Evolutionary conservation across 2,888 invertebrate species (phyloP).

Genomic region (Xiphydria camelus): DNA sequence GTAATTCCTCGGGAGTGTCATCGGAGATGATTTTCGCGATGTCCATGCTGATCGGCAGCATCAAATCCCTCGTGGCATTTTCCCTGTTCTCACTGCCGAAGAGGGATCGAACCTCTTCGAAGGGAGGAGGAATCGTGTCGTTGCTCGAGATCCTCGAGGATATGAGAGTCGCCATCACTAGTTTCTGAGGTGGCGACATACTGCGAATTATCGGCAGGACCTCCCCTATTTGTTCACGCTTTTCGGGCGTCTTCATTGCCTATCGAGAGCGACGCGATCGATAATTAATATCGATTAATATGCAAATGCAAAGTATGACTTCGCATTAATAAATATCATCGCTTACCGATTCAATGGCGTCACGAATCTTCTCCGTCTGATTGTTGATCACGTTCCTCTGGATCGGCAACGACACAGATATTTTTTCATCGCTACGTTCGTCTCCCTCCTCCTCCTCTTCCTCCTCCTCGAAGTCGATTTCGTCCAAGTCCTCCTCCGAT

Average conservation of each 20-base stretch:
- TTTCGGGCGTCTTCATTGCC: conserved; percentile 64
- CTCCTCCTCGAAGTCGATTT: conserved; percentile 18
- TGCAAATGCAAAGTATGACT: too few relatives aligned
- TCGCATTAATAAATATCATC: conserved; percentile 1
- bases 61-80: conserved; percentile 62
- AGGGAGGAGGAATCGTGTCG: conserved; percentile 18
- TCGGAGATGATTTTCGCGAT: conserved; percentile 60
- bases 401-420: conserved; percentile 40
- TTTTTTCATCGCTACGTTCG: conserved; percentile 27
- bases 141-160: conserved; percentile 53
- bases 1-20: conserved; percentile 39
- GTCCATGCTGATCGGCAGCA: conserved; percentile 68
- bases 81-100: conserved; percentile 57
- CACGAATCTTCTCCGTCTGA: conserved; percentile 30
- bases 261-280: conserved; percentile 22
- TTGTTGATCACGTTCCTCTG: conserved; percentile 32
- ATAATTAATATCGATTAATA: background rate
- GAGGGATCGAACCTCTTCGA: conserved; percentile 61
- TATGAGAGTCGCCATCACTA: conserved; percentile 67
- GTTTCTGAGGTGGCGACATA: conserved; percentile 66
- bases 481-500: conserved; percentile 12
- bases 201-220: conserved; percentile 68
- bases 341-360: conserved; percentile 30
- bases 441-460: conserved; percentile 27
- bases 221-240: conserved; percentile 66